Conservation (phyloP, 2,113 vertebrate species). For the Scytalopus superciliaris region DNA sequence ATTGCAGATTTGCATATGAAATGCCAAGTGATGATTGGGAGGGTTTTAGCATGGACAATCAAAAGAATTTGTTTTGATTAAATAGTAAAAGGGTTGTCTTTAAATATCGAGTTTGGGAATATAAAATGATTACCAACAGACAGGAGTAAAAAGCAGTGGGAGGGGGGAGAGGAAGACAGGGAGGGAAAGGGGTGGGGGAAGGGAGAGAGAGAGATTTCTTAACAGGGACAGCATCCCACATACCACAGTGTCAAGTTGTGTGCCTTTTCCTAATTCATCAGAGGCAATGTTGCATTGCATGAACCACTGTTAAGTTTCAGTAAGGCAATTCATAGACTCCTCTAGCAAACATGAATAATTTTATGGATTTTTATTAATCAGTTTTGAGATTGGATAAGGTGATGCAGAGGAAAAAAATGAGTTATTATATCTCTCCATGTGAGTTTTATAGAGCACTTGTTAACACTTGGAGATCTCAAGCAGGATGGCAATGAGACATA, state of each 20-base stretch:
- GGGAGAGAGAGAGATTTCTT: not conserved
- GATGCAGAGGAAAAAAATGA: not conserved
- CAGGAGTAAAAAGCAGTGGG: not conserved
- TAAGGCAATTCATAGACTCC: not conserved
- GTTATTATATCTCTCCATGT: fast-evolving
- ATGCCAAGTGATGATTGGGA: not conserved
- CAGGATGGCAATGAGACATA: not conserved
- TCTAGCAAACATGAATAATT: not conserved
- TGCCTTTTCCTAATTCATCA: not conserved
- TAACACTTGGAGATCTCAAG: not conserved
- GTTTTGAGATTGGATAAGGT: not conserved
- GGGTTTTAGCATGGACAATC: not conserved
- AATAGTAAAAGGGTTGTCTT: not conserved
- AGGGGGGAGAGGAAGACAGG: not conserved
- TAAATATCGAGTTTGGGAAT: not conserved
- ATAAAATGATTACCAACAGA: not conserved
- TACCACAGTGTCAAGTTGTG: not conserved
- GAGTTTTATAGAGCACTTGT: not conserved
- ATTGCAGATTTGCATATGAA: not conserved
- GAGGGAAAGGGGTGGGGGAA: not conserved
- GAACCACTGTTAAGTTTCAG: not conserved
- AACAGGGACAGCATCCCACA: not conserved
- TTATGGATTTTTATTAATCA: not conserved
- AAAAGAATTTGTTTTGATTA: not conserved
- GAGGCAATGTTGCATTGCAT: not conserved